Evolutionary conservation across 2,888 invertebrate species (phyloP).

Genomic region (Phortica okadai): DNA sequence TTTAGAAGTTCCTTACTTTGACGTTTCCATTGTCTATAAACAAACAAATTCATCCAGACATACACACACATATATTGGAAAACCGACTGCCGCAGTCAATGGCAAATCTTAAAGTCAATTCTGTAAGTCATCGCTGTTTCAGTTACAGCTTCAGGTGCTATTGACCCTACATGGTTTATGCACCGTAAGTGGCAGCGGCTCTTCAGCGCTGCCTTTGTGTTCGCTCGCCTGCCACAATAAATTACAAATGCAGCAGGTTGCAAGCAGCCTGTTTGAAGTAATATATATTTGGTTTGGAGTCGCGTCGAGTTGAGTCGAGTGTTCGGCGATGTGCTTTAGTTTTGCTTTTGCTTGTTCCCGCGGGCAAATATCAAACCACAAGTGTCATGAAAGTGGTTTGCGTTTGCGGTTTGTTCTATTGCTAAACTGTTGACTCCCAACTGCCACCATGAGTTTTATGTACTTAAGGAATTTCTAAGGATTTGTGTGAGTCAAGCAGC

Average conservation of each 20-base stretch:
- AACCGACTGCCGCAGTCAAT: not conserved
- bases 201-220: conserved; percentile 4
- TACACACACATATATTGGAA: not conserved
- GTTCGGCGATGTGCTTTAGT: not conserved
- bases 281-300: not conserved
- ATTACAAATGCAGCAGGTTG: conserved; percentile 29
- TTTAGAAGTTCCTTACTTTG: conserved; percentile 4
- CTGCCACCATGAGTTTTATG: conserved; percentile 1
- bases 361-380: conserved; percentile 23
- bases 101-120: not conserved
- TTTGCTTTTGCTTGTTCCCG: not conserved
- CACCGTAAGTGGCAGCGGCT: conserved; percentile 15
- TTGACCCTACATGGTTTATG: conserved; percentile 16
- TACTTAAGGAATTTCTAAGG: conserved; percentile 18
- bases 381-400: conserved; percentile 27
- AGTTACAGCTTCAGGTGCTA: conserved; percentile 19
- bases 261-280: not conserved
- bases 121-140: not conserved
- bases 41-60: conserved; percentile 8
- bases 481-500: not conserved
- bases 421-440: not conserved
- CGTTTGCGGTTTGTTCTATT: not conserved
- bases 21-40: conserved; percentile 3
- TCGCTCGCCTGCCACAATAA: conserved; percentile 10
- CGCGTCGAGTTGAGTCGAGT: not conserved